These are phyloP conservation scores for Paramuricea clavata DNA, from an alignment of 92 coral and sea anemone species.

Conservation along the genomic window DNA sequence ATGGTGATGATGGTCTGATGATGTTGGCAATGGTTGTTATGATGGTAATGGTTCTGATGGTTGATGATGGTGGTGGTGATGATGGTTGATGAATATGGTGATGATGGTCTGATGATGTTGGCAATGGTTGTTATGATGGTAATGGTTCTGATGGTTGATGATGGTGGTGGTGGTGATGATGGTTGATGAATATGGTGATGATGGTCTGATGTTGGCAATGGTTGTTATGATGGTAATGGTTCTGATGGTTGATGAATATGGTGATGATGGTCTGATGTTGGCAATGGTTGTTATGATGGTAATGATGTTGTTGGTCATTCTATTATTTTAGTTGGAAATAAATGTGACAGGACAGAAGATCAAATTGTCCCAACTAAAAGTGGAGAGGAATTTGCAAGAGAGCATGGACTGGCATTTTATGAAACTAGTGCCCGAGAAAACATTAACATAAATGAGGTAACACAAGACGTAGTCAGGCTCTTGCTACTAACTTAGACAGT, in stretches of 20 bases:
- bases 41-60: too few relatives aligned
- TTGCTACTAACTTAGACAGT: not conserved
- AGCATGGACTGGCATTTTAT: slow-evolving; percentile 34
- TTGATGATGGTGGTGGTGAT: too few relatives aligned
- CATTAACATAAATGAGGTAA: slow-evolving; percentile 41
- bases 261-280: too few relatives aligned
- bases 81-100: too few relatives aligned
- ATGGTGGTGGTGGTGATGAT: not conserved
- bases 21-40: too few relatives aligned
- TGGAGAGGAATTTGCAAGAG: slow-evolving; percentile 42
- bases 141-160: not conserved
- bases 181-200: too few relatives aligned
- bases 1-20: too few relatives aligned
- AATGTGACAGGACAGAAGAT: slow-evolving; percentile 31
- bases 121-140: not conserved
- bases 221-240: not conserved
- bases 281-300: not conserved
- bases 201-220: too few relatives aligned
- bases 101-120: too few relatives aligned
- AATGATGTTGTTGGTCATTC: not conserved
- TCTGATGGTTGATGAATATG: not conserved
- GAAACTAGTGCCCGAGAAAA: slow-evolving; percentile 51
- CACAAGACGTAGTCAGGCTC: not conserved
- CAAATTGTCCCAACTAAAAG: slow-evolving; percentile 1
- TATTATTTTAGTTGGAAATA: slow-evolving; percentile 40